Evolutionary conservation across 30 jellyfish, hydroid and myxozoan species (phyloP), one percentile per base, ranked within the genome.

Genomic region (Hydra vulgaris): DNA sequence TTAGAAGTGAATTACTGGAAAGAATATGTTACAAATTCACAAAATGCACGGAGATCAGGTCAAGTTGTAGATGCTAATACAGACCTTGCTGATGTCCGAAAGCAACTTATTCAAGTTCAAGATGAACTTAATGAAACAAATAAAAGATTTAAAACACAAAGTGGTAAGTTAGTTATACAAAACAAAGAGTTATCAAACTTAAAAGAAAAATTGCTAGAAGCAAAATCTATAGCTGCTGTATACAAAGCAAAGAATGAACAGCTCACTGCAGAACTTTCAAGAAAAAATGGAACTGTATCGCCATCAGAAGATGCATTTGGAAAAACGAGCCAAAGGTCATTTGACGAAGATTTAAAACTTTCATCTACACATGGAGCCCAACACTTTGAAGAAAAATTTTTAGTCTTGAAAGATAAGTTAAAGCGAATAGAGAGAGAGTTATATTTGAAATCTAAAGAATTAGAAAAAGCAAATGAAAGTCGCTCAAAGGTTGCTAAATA

Each of bases 1-100:
- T 87, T 94, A 72, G 99, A 94, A 73, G 99, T 94, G 23, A 87
- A 87, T 68, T 94, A 94, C 85, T 94, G 99, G 99, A 94, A 94
- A 74, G 99, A 94, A 71, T 94, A 88, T 78, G 99, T 94, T 82
- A 94, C 99, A 19, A 94, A 88, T 52, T 20, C 96, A 4, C 84
- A 83, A 71, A 54, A 95, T 1, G 26, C 80, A 72, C 84, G 88
- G 25, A 79, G 83, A 21, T 70, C 96, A 3, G 96, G 96, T 19
- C 82, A 88, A 12, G 79, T 76, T 18, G 70, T 83, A 17, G 99
- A 88, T 53, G 8, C 85, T n/a, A 96, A 69, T 74, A 79, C 86
- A 66, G 96, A 87, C 54, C 88, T 91, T 18, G 87, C 82, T 26
- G 94, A 82, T 25, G 84, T 94, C 15, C 79, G 91, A 40, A 79